phyloP scores from a whole-genome alignment of 2,113 vertebrate species.

The Rhynchomys soricoides region DNA sequence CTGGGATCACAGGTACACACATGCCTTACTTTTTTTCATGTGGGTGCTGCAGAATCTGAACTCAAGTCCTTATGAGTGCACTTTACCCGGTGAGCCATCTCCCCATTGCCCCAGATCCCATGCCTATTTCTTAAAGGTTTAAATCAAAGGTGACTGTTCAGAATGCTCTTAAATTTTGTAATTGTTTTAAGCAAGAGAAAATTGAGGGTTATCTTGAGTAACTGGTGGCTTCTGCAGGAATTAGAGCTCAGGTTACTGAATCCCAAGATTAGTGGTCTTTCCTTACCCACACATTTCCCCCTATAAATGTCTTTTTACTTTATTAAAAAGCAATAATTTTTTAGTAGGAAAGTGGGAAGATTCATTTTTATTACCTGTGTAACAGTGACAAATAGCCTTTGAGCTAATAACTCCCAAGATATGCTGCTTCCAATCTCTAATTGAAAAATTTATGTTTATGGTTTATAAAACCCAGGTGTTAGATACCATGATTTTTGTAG shows the following conservation, averaged over 20 bases:
- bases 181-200: background rate
- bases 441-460: background rate
- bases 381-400: background rate
- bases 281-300: background rate
- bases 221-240: background rate
- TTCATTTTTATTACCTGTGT: background rate
- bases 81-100: background rate
- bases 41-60: background rate
- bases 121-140: background rate
- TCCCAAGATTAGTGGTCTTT: background rate
- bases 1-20: background rate
- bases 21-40: background rate
- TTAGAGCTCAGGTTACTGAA: background rate
- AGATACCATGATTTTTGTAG: background rate
- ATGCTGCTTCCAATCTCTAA: background rate
- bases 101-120: background rate
- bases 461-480: conserved; percentile 22
- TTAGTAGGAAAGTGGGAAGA: background rate
- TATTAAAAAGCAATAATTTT: background rate
- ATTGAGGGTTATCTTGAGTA: background rate
- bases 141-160: background rate
- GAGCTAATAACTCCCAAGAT: background rate
- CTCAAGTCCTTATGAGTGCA: too few relatives aligned
- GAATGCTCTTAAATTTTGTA: background rate
- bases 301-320: background rate